phyloP scores from a whole-genome alignment of 2,113 vertebrate genomes.

The Sapayoa aenigma region DNA sequence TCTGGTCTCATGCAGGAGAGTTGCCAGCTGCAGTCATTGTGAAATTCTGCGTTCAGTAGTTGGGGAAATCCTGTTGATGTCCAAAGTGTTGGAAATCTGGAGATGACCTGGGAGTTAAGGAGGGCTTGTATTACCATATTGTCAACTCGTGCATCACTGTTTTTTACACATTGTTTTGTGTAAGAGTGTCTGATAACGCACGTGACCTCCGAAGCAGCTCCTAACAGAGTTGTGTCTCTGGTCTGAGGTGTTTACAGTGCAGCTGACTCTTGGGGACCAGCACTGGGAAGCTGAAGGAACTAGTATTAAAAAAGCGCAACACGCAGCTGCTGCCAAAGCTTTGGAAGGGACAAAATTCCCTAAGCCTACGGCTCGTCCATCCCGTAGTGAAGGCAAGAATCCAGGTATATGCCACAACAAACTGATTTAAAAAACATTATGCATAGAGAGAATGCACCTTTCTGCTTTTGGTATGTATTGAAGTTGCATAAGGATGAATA shows the following conservation, averaged over 20 bases:
- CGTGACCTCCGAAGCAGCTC: background rate
- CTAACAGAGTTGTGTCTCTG: background rate
- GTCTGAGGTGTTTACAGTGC: conserved; percentile 88
- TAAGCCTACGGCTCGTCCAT: conserved; percentile 83
- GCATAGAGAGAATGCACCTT: background rate
- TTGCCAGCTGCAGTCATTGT: background rate
- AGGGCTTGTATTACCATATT: background rate
- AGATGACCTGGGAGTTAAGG: background rate
- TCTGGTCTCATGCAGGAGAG: background rate
- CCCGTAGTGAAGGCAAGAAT: conserved; percentile 87
- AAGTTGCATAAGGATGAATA: background rate
- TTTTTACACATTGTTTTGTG: background rate
- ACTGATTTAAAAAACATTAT: background rate
- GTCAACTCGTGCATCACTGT: background rate
- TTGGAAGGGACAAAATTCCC: conserved; percentile 88
- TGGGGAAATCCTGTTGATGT: rapidly evolving
- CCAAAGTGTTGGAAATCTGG: background rate
- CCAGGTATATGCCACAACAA: conserved; percentile 74
- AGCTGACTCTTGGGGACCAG: conserved; percentile 90
- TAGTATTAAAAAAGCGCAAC: conserved; percentile 95
- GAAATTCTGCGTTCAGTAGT: background rate
- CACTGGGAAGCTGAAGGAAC: conserved; percentile 92
- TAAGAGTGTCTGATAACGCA: background rate
- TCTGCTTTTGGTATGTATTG: background rate
- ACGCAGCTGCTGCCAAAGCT: conserved; percentile 88